Percentiles rank a stretch among this genome's conserved stretches.
Conservation (phyloP, 2,888 invertebrate species). For the Listrodromus nycthemerus region DNA sequence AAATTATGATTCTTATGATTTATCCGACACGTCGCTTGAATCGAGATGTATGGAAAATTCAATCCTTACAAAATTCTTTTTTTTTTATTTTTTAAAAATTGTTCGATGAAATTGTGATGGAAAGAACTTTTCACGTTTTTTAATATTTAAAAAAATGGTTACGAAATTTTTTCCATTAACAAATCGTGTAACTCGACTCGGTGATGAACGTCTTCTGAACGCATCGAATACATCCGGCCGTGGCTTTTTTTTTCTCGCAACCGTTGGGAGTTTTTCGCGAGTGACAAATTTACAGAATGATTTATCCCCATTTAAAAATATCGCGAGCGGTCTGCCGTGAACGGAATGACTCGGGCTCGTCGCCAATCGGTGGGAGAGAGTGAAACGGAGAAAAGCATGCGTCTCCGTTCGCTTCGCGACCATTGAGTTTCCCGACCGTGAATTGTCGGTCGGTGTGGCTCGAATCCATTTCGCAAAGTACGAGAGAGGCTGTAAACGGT, state of each 20-base stretch:
- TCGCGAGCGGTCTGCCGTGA: slow-evolving; percentile 21
- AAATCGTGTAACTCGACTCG: neutral
- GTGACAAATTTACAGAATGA: neutral
- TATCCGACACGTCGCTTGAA: neutral
- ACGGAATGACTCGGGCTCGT: slow-evolving; percentile 23
- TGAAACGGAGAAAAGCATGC: neutral
- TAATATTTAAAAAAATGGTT: neutral
- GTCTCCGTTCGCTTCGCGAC: slow-evolving; percentile 14
- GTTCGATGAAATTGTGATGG: neutral
- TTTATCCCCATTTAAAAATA: slow-evolving; percentile 3
- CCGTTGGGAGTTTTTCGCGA: neutral
- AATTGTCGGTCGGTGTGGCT: slow-evolving; percentile 47
- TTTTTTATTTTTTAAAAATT: neutral
- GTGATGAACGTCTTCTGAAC: neutral
- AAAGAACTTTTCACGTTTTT: neutral
- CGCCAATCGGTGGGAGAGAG: slow-evolving; percentile 1
- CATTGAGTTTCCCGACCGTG: slow-evolving; percentile 43
- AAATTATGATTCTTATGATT: neutral
- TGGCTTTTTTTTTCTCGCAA: neutral
- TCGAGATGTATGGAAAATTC: neutral
- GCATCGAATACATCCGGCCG: neutral
- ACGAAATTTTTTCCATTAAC: neutral
- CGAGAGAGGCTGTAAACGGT: slow-evolving; percentile 68
- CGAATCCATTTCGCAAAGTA: slow-evolving; percentile 63
- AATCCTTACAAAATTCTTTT: neutral